Evolutionary conservation across 2,113 vertebrate species (phyloP).

Genomic region (Boleophthalmus pectinirostris): DNA sequence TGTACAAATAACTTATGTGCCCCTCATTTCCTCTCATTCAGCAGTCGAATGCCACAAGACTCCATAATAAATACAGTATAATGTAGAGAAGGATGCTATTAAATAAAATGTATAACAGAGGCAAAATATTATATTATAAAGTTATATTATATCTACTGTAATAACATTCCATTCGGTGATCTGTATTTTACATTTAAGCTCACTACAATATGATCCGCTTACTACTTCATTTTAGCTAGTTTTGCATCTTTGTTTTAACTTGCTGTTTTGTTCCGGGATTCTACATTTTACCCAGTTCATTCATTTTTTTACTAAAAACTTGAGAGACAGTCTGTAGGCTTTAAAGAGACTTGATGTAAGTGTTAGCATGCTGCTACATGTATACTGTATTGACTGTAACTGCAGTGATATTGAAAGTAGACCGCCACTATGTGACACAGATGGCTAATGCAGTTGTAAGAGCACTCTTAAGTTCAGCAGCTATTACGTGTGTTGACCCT

Average conservation of each 20-base stretch:
- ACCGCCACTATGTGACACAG: slow-evolving; percentile 3
- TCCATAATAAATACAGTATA: slow-evolving; percentile 58
- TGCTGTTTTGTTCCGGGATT: background rate
- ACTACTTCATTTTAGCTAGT: slow-evolving; percentile 45
- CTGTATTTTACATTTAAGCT: slow-evolving; percentile 50
- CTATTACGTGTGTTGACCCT: slow-evolving; percentile 16
- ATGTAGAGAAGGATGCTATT: slow-evolving; percentile 64
- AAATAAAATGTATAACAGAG: slow-evolving; percentile 67
- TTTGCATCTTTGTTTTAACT: background rate
- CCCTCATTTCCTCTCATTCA: background rate
- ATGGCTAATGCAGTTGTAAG: background rate
- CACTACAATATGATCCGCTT: slow-evolving; percentile 26
- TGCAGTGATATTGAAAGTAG: slow-evolving; percentile 14
- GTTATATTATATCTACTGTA: slow-evolving; percentile 55
- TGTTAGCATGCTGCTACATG: slow-evolving; percentile 13
- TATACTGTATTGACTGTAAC: slow-evolving; percentile 5
- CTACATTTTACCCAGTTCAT: background rate
- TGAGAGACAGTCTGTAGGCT: slow-evolving; percentile 1
- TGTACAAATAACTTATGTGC: slow-evolving; percentile 60
- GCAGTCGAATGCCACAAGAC: slow-evolving; percentile 40
- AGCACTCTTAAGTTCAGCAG: background rate
- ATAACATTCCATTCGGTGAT: slow-evolving; percentile 48
- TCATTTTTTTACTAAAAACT: slow-evolving; percentile 26
- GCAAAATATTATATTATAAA: slow-evolving; percentile 56
- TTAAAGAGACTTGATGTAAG: slow-evolving; percentile 19